Percentiles rank a stretch among this genome's conserved stretches.
phyloP scores from a whole-genome alignment of 2,113 vertebrate species.

The Crocuta crocuta region DNA sequence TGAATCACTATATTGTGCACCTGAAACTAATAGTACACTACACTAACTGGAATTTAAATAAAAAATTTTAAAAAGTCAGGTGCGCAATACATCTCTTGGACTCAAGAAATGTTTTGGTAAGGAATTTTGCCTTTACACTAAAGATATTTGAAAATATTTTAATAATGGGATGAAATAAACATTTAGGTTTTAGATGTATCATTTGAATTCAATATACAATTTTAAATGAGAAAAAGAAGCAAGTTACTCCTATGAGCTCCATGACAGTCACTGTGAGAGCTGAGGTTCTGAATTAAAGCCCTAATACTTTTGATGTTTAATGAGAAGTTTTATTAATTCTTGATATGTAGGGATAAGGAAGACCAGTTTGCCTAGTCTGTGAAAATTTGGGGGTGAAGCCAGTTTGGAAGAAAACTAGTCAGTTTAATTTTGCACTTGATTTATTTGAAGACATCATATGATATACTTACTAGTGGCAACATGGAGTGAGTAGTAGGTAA shows the following conservation, averaged over 20 bases:
- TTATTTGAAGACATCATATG: neutral
- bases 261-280: neutral
- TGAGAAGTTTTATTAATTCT: neutral
- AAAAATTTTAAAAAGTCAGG: neutral
- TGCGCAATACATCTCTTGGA: neutral
- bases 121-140: neutral
- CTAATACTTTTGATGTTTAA: neutral
- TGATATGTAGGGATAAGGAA: neutral
- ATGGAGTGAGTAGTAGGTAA: neutral
- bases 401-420: neutral
- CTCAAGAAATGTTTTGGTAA: neutral
- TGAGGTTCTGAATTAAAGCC: neutral
- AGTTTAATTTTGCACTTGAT: neutral
- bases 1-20: neutral
- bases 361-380: neutral
- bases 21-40: neutral
- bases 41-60: neutral
- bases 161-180: neutral
- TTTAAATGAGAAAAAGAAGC: neutral
- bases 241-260: neutral
- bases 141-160: neutral
- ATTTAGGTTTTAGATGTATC: neutral
- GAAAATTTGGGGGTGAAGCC: neutral
- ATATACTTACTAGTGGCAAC: neutral
- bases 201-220: neutral